Base-by-base conservation (phyloP, 2,797 vertebrate genomes). In the Arremon brunneinucha region DNA sequence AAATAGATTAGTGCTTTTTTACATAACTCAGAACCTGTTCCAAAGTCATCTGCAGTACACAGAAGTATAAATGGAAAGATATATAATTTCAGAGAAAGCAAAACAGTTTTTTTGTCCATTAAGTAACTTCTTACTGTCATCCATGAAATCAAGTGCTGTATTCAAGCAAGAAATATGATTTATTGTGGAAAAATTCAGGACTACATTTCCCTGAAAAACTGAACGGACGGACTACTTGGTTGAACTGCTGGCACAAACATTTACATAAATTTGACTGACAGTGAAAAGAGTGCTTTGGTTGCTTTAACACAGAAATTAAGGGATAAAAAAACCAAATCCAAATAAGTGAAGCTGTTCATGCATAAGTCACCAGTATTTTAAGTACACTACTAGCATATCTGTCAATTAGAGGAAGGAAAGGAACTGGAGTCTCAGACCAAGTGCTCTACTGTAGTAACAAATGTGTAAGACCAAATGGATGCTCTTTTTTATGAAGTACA, bases 241-340 rank as follows among this genome's bases (percentile, higher is more conserved):
- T 71, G 55, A 49, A 62, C 14, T 34, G 56, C 41, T 57, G 60
- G 32, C 2, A 9, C 23, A 83, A 80, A 4, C 14, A 69, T 56
- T 63, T 56, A 44, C 9, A 20, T 6, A 49, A 15, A 84, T 43
- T 43, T 67, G 62, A 57, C 62, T 81, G 34, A 64, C 26, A 86
- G 46, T 8, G 27, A 62, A 71, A 89, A 71, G 7, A 14, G 26
- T 34, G 27, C 15, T 81, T 56, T 30, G 11, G 12, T 64, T 75
- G 30, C 70, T 94, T 83, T 68, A 83, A 83, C 18, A 68, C 7
- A 88, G 69, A 93, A 91, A 83, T 69, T 17, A 91, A 80, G 21
- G 12, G 8, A 63, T 41, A 80, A 94, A 63, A 69, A 46, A 74
- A 64, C 59, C 14, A 70, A 86, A 35, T 60, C 32, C 28, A 64